Evolutionary conservation across 2,888 invertebrate genomes (phyloP).

Genomic region (Sacculina carcini): DNA sequence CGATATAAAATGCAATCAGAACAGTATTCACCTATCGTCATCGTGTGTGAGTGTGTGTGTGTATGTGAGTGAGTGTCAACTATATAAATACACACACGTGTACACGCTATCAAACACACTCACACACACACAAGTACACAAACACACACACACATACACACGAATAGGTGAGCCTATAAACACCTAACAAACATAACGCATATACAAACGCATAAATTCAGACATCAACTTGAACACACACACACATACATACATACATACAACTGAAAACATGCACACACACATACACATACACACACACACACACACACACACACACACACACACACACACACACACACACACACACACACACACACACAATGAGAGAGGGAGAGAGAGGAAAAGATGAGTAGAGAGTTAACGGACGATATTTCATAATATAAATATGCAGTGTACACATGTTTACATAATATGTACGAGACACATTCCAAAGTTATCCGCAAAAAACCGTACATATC

Average conservation of each 20-base stretch:
- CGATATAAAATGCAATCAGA: no score
- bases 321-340: neutral
- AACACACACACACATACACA: no score
- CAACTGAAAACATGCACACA: neutral
- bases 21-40: no score
- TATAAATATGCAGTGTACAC: neutral
- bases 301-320: neutral
- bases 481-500: neutral
- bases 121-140: neutral
- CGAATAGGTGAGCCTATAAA: no score
- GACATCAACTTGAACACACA: neutral
- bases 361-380: neutral
- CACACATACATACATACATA: neutral
- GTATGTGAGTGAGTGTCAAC: no score
- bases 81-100: no score
- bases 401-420: neutral
- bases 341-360: neutral
- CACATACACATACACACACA: neutral
- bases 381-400: neutral
- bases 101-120: neutral
- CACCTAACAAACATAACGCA: no score
- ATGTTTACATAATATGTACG: neutral
- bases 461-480: neutral
- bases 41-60: no score
- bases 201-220: no score